phyloP scores from a whole-genome alignment of 2,113 vertebrate genomes.

The Thalassarche chlororhynchos region DNA sequence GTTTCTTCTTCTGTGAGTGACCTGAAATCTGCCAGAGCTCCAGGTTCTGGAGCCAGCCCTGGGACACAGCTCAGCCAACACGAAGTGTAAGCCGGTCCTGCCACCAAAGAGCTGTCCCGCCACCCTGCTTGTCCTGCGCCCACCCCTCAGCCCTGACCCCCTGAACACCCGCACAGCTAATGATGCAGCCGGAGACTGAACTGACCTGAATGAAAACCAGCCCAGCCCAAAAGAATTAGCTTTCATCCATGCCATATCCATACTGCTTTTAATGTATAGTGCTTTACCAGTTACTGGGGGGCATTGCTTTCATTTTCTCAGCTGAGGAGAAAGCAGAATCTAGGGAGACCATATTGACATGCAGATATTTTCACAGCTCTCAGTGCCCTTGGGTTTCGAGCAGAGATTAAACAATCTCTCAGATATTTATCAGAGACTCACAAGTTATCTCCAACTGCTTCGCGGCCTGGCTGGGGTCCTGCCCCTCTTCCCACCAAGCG shows the following conservation, averaged over 20 bases:
- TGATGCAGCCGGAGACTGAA: accelerated
- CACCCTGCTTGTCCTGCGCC: accelerated
- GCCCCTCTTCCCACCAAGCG: neutral
- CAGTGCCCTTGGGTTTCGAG: neutral
- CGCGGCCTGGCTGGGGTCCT: accelerated
- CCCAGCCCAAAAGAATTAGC: neutral
- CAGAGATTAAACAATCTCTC: neutral
- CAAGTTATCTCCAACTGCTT: accelerated
- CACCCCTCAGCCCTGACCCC: neutral
- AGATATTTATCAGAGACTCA: too few species aligned
- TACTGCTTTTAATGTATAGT: accelerated
- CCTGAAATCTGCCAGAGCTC: neutral
- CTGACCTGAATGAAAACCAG: neutral
- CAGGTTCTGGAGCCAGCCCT: neutral
- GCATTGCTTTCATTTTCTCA: too few species aligned
- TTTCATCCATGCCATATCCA: neutral
- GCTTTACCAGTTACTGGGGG: accelerated
- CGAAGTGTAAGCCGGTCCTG: accelerated
- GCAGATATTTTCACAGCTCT: neutral
- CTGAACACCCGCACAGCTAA: neutral
- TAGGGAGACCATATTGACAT: accelerated
- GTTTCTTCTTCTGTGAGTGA: neutral
- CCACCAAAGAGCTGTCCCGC: neutral
- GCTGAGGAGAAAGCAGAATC: neutral
- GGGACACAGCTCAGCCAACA: neutral